Evolutionary conservation across 2,797 vertebrate genomes (phyloP), one percentile per base, ranked within the genome.

Genomic region (Gadopsis bispinosus): DNA sequence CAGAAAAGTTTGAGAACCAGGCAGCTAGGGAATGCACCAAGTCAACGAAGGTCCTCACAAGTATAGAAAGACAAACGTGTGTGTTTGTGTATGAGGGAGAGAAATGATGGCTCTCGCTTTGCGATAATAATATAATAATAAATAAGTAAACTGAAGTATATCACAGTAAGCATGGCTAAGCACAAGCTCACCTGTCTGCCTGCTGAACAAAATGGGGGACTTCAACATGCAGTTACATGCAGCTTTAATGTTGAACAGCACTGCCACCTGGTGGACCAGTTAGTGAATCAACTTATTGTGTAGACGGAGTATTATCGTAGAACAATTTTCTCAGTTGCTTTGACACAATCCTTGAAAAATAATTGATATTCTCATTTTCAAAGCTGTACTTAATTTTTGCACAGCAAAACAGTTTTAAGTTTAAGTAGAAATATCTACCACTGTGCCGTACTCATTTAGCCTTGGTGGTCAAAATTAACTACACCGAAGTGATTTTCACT

Each of bases 231-330:
- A 41, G 48, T 41, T 62, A 48, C 55, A 72, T 73, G 51, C 13
- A 69, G 50, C 50, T 35, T n/a, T 64, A 54, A 65, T 66, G 54
- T 61, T 79, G 75, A 83, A 47, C 69, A 78, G 67, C 73, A 85
- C 87, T 91, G 91, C 79, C 93, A 91, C 80, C 93, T 93, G 79
- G 63, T 92, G 93, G 91, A 69, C 10, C 4, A 17, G 41, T 14
- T 1, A 39, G 16, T 71, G 51, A 76, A 74, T 14, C 53, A 10
- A 17, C 73, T 68, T 47, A 39, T 16, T 48, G 29, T 16, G 22
- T 3, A 29, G 13, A 45, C 55, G 13, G 20, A 37, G 29, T 5
- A 3, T 43, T 9, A 22, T 45, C 22, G 9, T 2, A 13, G 4
- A 31, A 37, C 31, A 11, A 41, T 31, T 35, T 35, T 14, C 54